Conservation (phyloP, 2,888 invertebrate species). For the Drosophila quinaria region DNA sequence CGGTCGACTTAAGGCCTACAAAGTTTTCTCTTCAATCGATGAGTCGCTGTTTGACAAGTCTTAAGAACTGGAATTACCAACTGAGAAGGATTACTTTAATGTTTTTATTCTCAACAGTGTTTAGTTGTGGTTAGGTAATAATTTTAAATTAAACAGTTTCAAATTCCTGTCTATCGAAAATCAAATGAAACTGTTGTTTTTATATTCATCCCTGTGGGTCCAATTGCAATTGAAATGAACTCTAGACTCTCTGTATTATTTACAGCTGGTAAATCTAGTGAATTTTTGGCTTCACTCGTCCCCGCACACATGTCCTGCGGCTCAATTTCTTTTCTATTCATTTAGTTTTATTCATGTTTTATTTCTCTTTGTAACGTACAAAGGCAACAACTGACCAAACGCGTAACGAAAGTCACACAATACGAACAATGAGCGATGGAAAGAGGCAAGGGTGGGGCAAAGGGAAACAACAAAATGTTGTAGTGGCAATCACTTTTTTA, state of each 20-base stretch:
- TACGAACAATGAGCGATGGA: not conserved
- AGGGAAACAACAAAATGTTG: conserved; percentile 9
- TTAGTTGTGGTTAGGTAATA: not conserved
- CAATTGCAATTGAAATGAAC: conserved; percentile 33
- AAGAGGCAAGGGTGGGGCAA: not conserved
- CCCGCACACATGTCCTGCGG: conserved; percentile 35
- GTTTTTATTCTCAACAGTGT: not conserved
- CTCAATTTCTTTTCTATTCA: conserved; percentile 41
- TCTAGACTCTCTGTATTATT: conserved; percentile 38
- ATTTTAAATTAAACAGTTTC: not conserved
- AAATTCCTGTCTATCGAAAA: not conserved
- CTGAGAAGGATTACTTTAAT: not conserved
- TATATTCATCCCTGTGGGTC: not conserved
- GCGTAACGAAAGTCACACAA: conserved; percentile 47
- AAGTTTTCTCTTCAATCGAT: conserved; percentile 4
- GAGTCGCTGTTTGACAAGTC: not conserved
- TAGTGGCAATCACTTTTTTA: conserved; percentile 19
- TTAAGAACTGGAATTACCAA: not conserved
- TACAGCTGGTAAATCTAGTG: conserved; percentile 49
- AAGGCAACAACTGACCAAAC: conserved; percentile 33
- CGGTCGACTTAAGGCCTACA: not conserved
- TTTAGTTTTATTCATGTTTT: conserved; percentile 33
- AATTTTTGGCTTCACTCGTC: conserved; percentile 12
- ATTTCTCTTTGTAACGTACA: conserved; percentile 20
- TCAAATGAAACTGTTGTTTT: not conserved